phyloP scores from a whole-genome alignment of 2,888 invertebrate species.

The Chrysopilus asiliformis region DNA sequence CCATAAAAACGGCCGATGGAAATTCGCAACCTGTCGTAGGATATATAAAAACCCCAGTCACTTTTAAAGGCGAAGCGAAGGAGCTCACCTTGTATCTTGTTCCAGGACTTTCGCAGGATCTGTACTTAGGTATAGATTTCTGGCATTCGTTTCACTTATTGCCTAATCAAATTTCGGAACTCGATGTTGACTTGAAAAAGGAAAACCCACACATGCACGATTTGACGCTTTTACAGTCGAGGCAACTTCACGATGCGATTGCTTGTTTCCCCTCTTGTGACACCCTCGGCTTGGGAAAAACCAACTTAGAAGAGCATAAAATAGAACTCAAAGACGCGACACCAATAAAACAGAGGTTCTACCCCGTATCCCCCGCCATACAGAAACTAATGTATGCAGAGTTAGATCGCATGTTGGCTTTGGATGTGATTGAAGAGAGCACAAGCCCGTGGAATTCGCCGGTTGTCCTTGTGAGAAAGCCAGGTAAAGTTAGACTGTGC shows the following conservation, averaged over 20 bases:
- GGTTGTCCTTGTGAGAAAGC: too few relatives aligned
- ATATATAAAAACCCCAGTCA: too few relatives aligned
- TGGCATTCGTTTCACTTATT: background rate
- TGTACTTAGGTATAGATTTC: background rate
- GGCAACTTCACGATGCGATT: background rate
- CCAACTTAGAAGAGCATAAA: background rate
- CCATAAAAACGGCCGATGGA: background rate
- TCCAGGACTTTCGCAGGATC: too few relatives aligned
- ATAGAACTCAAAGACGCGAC: background rate
- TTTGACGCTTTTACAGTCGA: background rate
- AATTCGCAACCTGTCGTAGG: too few relatives aligned
- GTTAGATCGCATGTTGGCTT: too few relatives aligned
- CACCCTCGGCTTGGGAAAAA: background rate
- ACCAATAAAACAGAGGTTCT: background rate
- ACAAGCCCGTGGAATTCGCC: too few relatives aligned
- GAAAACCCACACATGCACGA: too few relatives aligned
- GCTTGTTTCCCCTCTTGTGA: background rate
- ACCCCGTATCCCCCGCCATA: background rate
- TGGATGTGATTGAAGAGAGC: too few relatives aligned
- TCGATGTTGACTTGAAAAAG: too few relatives aligned
- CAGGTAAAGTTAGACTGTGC: too few relatives aligned
- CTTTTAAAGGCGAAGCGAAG: background rate
- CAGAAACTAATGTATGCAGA: background rate
- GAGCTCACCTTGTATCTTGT: too few relatives aligned
- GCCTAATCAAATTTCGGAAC: too few relatives aligned